phyloP scores from a whole-genome alignment of 2,888 invertebrate species.

The Heliothis peltigera region DNA sequence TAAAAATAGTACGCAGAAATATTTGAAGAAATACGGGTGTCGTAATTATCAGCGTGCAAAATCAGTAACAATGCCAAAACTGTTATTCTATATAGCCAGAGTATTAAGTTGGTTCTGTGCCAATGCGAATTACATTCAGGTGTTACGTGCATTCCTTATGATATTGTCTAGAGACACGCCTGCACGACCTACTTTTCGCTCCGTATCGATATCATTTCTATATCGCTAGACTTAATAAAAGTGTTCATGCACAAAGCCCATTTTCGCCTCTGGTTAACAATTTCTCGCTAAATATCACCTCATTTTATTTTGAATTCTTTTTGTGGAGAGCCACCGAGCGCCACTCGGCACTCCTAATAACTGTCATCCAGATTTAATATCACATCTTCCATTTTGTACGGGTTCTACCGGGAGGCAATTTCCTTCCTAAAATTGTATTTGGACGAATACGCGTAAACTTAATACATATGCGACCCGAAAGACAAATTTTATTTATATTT shows the following conservation, averaged over 20 bases:
- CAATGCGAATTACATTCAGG: constrained; percentile 70
- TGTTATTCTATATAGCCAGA: constrained; percentile 41
- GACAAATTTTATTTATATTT: constrained; percentile 86
- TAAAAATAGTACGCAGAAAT: constrained; percentile 22
- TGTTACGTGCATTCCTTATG: constrained; percentile 56
- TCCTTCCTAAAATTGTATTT: constrained; percentile 88
- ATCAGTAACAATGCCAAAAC: constrained; percentile 47
- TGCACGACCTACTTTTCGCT: constrained; percentile 42
- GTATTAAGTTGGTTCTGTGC: constrained; percentile 67
- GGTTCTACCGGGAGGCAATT: constrained; percentile 84
- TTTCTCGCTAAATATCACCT: constrained; percentile 75
- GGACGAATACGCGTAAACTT: constrained; percentile 85
- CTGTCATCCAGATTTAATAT: constrained; percentile 89
- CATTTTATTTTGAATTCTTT: constrained; percentile 76
- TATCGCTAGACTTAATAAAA: constrained; percentile 43
- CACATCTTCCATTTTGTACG: constrained; percentile 85
- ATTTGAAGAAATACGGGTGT: constrained; percentile 18
- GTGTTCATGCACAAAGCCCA: constrained; percentile 54
- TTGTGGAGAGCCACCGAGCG: constrained; percentile 71
- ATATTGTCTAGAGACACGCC: constrained; percentile 49
- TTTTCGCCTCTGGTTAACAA: constrained; percentile 69
- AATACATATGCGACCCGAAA: constrained; percentile 84
- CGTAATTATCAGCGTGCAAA: constrained; percentile 40
- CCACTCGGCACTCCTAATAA: constrained; percentile 83
- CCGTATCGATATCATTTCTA: constrained; percentile 38